These are phyloP conservation scores for Crypturellus undulatus DNA, from an alignment of 2,113 vertebrate species.

Conservation along the genomic window DNA sequence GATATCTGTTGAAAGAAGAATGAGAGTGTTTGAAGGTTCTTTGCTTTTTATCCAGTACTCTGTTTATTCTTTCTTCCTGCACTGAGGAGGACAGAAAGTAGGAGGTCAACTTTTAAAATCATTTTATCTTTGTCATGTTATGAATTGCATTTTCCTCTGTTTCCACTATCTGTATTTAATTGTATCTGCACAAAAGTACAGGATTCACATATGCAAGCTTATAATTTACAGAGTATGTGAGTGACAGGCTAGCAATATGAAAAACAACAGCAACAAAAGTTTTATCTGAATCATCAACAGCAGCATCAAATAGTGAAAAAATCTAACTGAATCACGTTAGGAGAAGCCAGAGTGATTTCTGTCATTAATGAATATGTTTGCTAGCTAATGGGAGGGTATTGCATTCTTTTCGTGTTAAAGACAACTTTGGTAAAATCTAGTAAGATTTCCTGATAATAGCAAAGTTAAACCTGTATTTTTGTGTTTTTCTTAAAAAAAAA, in stretches of 20 bases:
- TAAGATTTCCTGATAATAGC: background rate
- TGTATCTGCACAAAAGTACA: background rate
- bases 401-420: background rate
- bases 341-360: background rate
- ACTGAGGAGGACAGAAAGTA: background rate
- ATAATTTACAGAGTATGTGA: background rate
- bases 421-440: background rate
- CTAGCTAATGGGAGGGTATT: background rate
- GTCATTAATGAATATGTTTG: background rate
- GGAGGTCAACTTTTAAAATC: background rate
- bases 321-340: background rate
- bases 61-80: background rate
- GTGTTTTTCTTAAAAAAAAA: background rate
- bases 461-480: background rate
- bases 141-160: background rate
- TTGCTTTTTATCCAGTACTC: background rate
- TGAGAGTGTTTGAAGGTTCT: background rate
- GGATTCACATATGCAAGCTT: background rate
- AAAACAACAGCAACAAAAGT: background rate
- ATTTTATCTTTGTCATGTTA: background rate
- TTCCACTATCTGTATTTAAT: background rate
- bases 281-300: background rate
- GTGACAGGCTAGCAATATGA: background rate
- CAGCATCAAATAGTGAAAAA: background rate
- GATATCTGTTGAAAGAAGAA: background rate